These are phyloP conservation scores for Lepilemur septentrionalis DNA, from an alignment of 2,797 vertebrate species.

Conservation along the genomic window DNA sequence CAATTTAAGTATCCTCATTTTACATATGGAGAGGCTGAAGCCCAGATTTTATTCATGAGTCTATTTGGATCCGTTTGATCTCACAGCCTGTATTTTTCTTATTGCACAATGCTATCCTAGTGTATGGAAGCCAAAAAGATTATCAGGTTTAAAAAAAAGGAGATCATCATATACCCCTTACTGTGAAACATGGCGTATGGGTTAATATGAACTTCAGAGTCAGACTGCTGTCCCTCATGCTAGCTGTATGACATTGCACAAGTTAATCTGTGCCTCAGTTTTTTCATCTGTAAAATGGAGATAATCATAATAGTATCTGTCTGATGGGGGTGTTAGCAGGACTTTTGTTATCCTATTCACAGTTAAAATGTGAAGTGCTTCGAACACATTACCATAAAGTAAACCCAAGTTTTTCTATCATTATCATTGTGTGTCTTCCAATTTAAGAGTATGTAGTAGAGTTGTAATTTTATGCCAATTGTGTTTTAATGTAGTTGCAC, in stretches of 20 bases:
- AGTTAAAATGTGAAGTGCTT: not conserved
- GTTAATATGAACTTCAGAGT: not conserved
- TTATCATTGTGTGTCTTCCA: not conserved
- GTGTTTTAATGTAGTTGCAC: slow-evolving; percentile 7
- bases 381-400: not conserved
- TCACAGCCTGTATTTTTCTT: not conserved
- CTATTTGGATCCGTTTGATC: not conserved
- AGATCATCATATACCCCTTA: not conserved
- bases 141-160: not conserved
- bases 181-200: not conserved
- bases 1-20: not conserved
- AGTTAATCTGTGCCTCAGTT: not conserved
- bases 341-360: not conserved
- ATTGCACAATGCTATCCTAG: not conserved
- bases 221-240: not conserved
- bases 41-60: not conserved
- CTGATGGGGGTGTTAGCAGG: not conserved
- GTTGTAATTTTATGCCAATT: not conserved
- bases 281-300: slow-evolving; percentile 21
- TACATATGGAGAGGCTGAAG: not conserved
- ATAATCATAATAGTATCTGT: not conserved
- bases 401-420: not conserved
- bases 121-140: not conserved
- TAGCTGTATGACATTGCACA: not conserved
- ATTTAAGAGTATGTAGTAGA: not conserved